phyloP scores from a whole-genome alignment of 1,140 invertebrate species.

The Drosophila albomicans region DNA sequence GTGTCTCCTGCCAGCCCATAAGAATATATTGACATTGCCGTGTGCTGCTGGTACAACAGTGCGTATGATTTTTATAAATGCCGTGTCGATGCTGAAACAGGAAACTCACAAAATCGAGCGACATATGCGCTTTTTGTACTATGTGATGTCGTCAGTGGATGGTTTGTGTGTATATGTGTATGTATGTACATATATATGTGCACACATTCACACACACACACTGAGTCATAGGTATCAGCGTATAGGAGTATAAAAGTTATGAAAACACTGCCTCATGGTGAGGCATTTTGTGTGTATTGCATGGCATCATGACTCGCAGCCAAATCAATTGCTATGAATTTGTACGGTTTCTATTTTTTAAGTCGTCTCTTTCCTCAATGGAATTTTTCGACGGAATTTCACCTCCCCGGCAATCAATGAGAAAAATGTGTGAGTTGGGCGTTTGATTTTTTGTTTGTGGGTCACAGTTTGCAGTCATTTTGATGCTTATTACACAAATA shows the following conservation, averaged over 20 bases:
- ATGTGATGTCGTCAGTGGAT: constrained; percentile 32
- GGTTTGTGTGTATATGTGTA: constrained; percentile 39
- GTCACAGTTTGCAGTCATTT: constrained; percentile 43
- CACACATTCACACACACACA: background rate
- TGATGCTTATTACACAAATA: constrained; percentile 73
- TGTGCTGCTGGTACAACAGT: constrained; percentile 78
- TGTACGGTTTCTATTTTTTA: constrained; percentile 75
- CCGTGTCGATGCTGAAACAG: constrained; percentile 74
- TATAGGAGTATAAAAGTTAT: constrained; percentile 14
- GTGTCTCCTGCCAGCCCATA: constrained; percentile 63
- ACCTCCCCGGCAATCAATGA: constrained; percentile 56
- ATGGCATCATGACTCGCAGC: constrained; percentile 54
- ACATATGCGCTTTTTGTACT: constrained; percentile 66
- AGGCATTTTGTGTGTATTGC: constrained; percentile 20
- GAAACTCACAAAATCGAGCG: constrained; percentile 68
- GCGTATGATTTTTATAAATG: constrained; percentile 82
- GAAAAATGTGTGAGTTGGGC: constrained; percentile 22
- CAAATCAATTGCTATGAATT: constrained; percentile 76
- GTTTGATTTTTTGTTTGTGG: constrained; percentile 45
- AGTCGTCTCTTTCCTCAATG: constrained; percentile 38
- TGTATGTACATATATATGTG: background rate
- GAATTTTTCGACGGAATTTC: constrained; percentile 66
- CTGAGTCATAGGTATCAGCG: constrained; percentile 1
- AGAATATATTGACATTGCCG: constrained; percentile 73
- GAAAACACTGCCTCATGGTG: constrained; percentile 22